These are phyloP conservation scores for Novumbra hubbsi DNA, from an alignment of 2,797 vertebrate species.

Conservation along the genomic window DNA sequence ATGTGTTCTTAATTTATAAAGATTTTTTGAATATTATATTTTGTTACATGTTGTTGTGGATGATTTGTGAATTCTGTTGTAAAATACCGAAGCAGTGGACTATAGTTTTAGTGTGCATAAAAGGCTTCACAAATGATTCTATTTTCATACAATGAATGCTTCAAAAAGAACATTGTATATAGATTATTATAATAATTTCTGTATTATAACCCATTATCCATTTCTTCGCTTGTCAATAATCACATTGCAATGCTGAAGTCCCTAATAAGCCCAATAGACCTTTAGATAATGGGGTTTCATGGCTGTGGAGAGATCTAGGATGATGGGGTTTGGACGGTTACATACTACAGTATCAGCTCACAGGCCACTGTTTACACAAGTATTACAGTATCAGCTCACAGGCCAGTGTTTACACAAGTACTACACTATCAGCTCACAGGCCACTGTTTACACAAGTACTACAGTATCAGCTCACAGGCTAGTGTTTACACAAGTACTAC, in stretches of 20 bases:
- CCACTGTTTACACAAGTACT: too few species aligned
- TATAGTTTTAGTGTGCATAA: background rate
- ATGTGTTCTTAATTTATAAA: background rate
- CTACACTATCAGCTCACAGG: background rate
- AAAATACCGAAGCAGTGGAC: constrained; percentile 1
- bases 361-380: too few species aligned
- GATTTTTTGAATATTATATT: constrained; percentile 14
- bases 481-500: too few species aligned
- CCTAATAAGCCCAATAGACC: constrained; percentile 18
- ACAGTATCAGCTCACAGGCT: too few species aligned
- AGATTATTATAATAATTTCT: constrained; percentile 14
- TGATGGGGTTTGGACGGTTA: constrained; percentile 52
- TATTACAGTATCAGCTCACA: constrained; percentile 1
- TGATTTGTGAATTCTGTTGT: constrained; percentile 3
- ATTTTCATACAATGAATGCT: constrained; percentile 2
- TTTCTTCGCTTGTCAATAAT: background rate
- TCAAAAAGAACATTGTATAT: constrained; percentile 7
- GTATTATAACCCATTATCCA: background rate
- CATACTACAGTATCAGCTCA: constrained; percentile 12
- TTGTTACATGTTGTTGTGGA: constrained; percentile 19
- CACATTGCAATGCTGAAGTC: background rate
- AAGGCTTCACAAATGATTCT: constrained; percentile 6
- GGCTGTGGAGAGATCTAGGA: constrained; percentile 20
- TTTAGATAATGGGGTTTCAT: constrained; percentile 20
- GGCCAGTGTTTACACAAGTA: too few species aligned